A percentile compares a stretch with the other conserved stretches of the same genome.
Conservation (phyloP, 2,113 vertebrate species). For the Colius striatus region DNA sequence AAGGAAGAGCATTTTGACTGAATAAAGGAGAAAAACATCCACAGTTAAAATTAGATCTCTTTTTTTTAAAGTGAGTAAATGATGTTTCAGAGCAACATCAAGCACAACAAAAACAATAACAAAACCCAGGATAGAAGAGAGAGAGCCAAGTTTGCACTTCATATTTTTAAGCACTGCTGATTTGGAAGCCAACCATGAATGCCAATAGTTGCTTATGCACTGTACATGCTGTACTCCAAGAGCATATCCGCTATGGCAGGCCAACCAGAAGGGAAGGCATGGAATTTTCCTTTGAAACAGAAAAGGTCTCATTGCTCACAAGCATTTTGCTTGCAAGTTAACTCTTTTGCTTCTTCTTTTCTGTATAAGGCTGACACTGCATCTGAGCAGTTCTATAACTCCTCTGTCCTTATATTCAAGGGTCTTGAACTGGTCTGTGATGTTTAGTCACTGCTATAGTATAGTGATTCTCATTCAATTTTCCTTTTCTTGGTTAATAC, state of each 20-base stretch:
- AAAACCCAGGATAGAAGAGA: background rate
- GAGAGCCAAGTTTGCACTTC: background rate
- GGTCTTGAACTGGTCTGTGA: background rate
- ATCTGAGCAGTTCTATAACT: background rate
- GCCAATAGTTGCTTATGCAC: conserved; percentile 23
- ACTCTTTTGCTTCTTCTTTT: background rate
- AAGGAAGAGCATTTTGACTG: background rate
- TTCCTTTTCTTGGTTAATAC: background rate
- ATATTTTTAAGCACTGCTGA: conserved; percentile 53
- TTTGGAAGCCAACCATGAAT: conserved; percentile 49
- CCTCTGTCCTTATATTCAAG: background rate
- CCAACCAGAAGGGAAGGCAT: conserved; percentile 24
- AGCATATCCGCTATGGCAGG: background rate
- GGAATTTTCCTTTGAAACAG: conserved; percentile 48
- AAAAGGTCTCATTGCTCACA: conserved; percentile 9
- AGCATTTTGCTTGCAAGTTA: conserved; percentile 24
- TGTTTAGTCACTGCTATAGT: background rate
- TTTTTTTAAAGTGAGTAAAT: background rate
- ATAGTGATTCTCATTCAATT: background rate
- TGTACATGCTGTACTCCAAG: conserved; percentile 40
- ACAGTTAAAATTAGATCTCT: background rate
- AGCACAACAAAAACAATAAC: background rate
- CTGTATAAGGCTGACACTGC: background rate
- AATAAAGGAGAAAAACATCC: background rate
- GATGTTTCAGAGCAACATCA: background rate